Base-by-base conservation (phyloP, 2,888 invertebrate species). In the Rhingia campestris region DNA sequence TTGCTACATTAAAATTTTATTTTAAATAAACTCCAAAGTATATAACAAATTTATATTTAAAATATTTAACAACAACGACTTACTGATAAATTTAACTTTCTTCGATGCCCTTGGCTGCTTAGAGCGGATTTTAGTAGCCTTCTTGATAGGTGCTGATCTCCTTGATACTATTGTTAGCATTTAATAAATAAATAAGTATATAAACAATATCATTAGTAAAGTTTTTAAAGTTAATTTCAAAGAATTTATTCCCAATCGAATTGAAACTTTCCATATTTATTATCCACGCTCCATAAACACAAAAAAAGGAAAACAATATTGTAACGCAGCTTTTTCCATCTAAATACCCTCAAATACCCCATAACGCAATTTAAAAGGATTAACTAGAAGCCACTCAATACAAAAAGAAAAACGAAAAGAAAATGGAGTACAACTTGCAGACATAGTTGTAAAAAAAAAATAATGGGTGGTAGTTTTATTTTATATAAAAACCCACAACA, bases 71-170 rank as follows among this genome's bases (percentile, higher is more conserved):
- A 66, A 66, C 2, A 51, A 35, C 10, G 93, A 96, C 96, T 97
- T 94, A 97, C 97, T 96, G 93, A 96, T 96, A 91, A 97, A 96
- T 93, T 96, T 96, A 86, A 96, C 96, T 93, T 96, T 96, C 94
- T 96, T 97, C 87, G 90, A 91, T 86, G 90, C 87, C 86, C 91
- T 89, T 86, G 96, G 96, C 92, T 97, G 96, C 93, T 96, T 96
- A 88, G 96, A 95, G 90, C 96, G 93, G 86, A 94, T 94, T 91
- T 96, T 96, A 92, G 95, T 94, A 86, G 95, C 94, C 93, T 97
- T 97, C 93, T 96, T 96, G 91, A 95, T 94, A 81, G 94, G 95
- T 90, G 93, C 94, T 91, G 95, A 93, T 89, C 93, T 92, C 88
- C 91, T 88, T 79, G 91, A 90, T 80, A 91, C 90, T 89, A 86